A percentile compares a stretch with the other conserved stretches of the same genome.
Conservation (phyloP, 2,113 vertebrate genomes). For the Apodemus sylvaticus region DNA sequence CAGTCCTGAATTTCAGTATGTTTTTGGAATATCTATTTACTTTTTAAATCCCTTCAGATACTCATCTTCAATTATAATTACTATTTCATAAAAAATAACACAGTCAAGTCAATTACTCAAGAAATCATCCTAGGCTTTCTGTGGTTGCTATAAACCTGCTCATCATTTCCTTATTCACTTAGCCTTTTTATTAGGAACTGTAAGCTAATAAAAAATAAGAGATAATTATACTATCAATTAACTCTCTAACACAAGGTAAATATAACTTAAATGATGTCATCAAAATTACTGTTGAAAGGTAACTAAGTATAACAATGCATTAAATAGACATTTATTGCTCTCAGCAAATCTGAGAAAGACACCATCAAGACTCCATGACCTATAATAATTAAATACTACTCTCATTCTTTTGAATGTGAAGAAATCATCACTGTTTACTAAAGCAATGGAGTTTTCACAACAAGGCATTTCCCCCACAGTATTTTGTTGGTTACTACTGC, state of each 20-base stretch:
- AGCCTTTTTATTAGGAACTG: not conserved
- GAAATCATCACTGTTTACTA: constrained; percentile 38
- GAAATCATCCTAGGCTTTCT: not conserved
- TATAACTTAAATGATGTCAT: not conserved
- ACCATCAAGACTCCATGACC: not conserved
- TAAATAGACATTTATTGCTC: constrained; percentile 26
- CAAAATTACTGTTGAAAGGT: not conserved
- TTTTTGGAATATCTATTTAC: constrained; percentile 9
- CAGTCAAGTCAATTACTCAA: constrained; percentile 24
- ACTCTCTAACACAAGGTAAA: constrained; percentile 27
- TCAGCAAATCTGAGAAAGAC: not conserved
- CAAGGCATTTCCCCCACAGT: constrained; percentile 6
- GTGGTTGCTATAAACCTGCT: not conserved
- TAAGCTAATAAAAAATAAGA: not conserved
- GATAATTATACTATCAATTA: not conserved
- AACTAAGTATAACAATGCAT: constrained; percentile 6
- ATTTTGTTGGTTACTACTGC: not conserved
- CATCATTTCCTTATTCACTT: constrained; percentile 3
- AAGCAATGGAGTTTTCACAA: constrained; percentile 33
- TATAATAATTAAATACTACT: constrained; percentile 25
- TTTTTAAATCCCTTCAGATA: not conserved
- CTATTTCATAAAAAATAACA: constrained; percentile 16
- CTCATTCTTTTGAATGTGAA: constrained; percentile 49
- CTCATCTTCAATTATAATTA: not conserved
- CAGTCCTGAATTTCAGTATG: constrained; percentile 18